A percentile compares a stretch with the other conserved stretches of the same genome.
These are phyloP conservation scores for Tadarida brasiliensis DNA, from an alignment of 2,797 vertebrate species.

Conservation along the genomic window DNA sequence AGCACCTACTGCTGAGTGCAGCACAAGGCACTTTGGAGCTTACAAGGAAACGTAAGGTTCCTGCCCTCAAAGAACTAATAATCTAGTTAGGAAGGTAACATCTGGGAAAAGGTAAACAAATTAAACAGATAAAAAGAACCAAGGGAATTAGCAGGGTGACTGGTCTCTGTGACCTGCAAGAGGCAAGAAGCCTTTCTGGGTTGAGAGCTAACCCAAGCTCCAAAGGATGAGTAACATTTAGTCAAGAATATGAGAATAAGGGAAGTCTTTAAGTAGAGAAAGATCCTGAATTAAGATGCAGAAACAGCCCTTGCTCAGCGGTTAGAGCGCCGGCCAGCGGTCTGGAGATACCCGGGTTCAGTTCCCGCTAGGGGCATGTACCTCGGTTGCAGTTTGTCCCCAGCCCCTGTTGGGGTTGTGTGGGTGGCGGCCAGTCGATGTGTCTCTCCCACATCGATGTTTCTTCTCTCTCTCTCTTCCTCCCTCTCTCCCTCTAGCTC, in stretches of 20 bases:
- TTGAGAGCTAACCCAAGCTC: neutral
- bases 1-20: neutral
- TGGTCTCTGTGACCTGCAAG: neutral
- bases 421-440: no score
- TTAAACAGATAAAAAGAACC: neutral
- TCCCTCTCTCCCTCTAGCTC: no score
- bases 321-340: no score
- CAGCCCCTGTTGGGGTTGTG: no score
- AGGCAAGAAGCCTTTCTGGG: neutral
- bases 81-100: neutral
- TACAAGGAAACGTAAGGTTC: neutral
- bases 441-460: no score
- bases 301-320: no score
- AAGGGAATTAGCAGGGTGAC: neutral
- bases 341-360: no score
- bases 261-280: neutral
- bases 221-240: neutral
- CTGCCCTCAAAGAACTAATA: neutral
- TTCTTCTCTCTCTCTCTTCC: no score
- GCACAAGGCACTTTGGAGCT: neutral
- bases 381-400: no score
- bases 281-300: neutral
- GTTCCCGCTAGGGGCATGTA: no score
- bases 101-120: neutral
- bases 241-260: neutral